These are phyloP conservation scores for Panurus biarmicus DNA, from an alignment of 2,113 vertebrate genomes.

Conservation along the genomic window DNA sequence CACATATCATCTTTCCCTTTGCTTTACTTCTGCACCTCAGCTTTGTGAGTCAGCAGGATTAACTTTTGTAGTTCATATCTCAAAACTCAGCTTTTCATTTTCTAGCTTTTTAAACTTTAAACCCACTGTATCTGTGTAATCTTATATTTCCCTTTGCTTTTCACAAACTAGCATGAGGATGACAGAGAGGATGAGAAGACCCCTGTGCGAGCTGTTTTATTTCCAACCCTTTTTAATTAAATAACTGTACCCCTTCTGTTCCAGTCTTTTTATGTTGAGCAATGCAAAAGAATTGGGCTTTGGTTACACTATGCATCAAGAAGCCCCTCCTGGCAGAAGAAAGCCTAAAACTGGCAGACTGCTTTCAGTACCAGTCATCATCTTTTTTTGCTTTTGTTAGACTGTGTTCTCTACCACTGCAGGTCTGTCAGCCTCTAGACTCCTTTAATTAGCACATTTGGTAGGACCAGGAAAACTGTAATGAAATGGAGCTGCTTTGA, in stretches of 20 bases:
- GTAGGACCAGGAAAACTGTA: background rate
- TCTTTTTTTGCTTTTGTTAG: background rate
- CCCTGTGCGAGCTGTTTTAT: background rate
- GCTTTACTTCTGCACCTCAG: constrained; percentile 10
- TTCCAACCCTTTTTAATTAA: background rate
- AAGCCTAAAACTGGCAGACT: background rate
- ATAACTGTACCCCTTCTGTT: background rate
- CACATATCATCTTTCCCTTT: background rate
- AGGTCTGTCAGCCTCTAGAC: background rate
- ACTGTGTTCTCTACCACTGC: background rate
- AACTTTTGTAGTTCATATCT: background rate
- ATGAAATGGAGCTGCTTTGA: background rate
- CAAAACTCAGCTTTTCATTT: background rate
- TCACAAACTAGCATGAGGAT: background rate
- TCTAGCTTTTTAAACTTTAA: background rate
- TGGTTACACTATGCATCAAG: background rate
- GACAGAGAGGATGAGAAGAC: background rate
- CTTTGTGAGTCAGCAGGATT: background rate
- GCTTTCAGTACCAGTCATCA: background rate
- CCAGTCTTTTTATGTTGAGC: background rate
- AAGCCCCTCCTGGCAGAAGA: background rate
- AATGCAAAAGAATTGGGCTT: background rate
- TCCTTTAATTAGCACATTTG: background rate
- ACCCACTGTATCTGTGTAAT: background rate
- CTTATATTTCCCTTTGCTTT: background rate